These are phyloP conservation scores for Rhegmatorhina hoffmannsi DNA, from an alignment of 2,113 vertebrate genomes.

Conservation along the genomic window DNA sequence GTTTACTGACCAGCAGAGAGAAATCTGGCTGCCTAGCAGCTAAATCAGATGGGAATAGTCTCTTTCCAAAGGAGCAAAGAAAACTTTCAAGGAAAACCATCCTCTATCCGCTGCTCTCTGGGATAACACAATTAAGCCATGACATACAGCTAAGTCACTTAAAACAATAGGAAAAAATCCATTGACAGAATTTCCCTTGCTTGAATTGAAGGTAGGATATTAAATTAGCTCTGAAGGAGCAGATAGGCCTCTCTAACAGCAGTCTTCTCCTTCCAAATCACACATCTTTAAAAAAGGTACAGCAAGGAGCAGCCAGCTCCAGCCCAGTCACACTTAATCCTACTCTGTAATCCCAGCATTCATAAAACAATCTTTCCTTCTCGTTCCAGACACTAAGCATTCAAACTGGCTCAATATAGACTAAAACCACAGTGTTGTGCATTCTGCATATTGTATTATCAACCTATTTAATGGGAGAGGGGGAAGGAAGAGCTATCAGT, in stretches of 20 bases:
- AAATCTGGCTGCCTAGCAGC: not conserved
- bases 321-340: not conserved
- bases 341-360: not conserved
- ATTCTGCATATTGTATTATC: not conserved
- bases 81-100: not conserved
- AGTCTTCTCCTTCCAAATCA: not conserved
- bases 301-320: not conserved
- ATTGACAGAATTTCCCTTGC: not conserved
- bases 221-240: not conserved
- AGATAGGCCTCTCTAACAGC: not conserved
- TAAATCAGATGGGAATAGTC: not conserved
- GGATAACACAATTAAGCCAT: not conserved
- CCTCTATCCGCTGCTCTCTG: not conserved
- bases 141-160: not conserved
- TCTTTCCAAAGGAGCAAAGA: not conserved
- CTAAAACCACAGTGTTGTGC: not conserved
- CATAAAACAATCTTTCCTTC: not conserved
- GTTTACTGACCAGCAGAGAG: not conserved
- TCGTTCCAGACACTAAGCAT: not conserved
- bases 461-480: not conserved
- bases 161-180: not conserved
- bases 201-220: not conserved
- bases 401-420: not conserved
- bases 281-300: not conserved
- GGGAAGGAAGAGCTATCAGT: not conserved